Base-by-base conservation (phyloP, 2,888 invertebrate genomes). In the Latheticus oryzae region DNA sequence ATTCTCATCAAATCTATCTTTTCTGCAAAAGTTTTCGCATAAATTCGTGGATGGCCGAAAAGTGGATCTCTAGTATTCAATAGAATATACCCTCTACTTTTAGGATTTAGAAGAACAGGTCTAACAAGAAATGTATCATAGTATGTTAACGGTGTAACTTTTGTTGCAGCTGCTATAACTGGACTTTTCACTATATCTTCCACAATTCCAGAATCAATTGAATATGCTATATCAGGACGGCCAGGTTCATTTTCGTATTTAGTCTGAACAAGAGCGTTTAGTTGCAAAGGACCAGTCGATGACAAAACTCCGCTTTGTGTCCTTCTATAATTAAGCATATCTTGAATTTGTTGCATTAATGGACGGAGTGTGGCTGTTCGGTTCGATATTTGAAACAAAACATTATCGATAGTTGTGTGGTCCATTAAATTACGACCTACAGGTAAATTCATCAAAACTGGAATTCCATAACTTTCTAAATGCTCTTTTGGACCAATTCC, bases 381-480 rank as follows among this genome's bases (percentile, higher is more conserved):
- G 65, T 86, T 85, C 1, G 81, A 79, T 7, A 88, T 69, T 1
- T 80, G 80, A 55, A 86, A 73, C 0, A 84, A 68, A 1, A 86
- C 76, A 1, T 83, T 84, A 64, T 85, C 84, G 3, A 84, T 82
- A 0, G 90, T 89, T 0, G 89, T 82, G 69, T 91, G 91, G 69
- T 91, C 88, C 70, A 90, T 90, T 1, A 91, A 78, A 74, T 91
- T 91, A 62, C 82, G 78, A 0, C 91, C 91, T 0, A 91, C 90
- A 35, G 84, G 84, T 38, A 89, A 78, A 76, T 90, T 83, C 30
- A 83, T 79, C 2, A 89, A 72, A 0, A 88, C 81, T 1, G 81
- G 78, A 43, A 87, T 86, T 23, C 80, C 77, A 3, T 82, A 70
- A 51, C 74, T 74, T 53, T 78, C 66, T 8, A 87, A 74, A 59